Evolutionary conservation across 2,888 invertebrate genomes (phyloP).

Genomic region (Temnothorax rugatulus): DNA sequence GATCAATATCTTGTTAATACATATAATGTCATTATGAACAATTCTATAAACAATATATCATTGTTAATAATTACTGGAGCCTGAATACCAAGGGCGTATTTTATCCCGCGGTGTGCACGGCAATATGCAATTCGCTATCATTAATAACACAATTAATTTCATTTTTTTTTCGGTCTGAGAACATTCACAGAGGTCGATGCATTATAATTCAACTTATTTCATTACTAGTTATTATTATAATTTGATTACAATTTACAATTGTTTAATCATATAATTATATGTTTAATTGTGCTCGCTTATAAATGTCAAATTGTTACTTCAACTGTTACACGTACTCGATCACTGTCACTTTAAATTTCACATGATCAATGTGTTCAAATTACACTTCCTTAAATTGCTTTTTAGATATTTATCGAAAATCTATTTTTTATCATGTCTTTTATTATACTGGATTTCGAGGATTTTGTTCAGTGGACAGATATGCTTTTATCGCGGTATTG

Average conservation of each 20-base stretch:
- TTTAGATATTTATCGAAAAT: background rate
- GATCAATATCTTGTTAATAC: constrained; percentile 8
- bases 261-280: constrained; percentile 7
- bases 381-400: background rate
- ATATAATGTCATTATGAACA: background rate
- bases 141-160: constrained; percentile 36
- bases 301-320: constrained; percentile 1
- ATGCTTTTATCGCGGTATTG: constrained; percentile 54
- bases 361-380: background rate
- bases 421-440: background rate
- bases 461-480: constrained; percentile 49
- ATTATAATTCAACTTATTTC: constrained; percentile 12
- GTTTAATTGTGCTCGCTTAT: constrained; percentile 1
- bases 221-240: constrained; percentile 10
- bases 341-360: constrained; percentile 30
- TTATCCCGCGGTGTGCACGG: constrained; percentile 86
- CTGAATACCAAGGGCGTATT: constrained; percentile 87
- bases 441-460: background rate
- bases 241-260: background rate
- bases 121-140: constrained; percentile 62
- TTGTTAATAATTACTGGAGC: constrained; percentile 85
- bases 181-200: background rate
- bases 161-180: constrained; percentile 25
- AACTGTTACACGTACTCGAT: background rate
- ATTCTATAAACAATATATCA: constrained; percentile 14